Percentiles rank a stretch among this genome's conserved stretches.
phyloP scores from a whole-genome alignment of 2,113 vertebrate species.

The Thryonomys swinderianus region DNA sequence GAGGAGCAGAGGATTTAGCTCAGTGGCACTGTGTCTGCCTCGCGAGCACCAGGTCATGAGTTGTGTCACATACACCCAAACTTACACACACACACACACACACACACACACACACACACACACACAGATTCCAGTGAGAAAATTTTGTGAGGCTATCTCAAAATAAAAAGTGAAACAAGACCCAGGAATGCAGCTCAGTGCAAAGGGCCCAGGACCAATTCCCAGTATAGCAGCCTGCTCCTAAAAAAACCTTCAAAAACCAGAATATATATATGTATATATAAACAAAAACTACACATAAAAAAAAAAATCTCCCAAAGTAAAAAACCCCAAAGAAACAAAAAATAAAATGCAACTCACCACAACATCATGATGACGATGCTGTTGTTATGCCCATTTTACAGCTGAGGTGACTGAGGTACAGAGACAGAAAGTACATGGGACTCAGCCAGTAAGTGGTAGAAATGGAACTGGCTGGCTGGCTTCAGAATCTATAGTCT shows the following conservation, averaged over 20 bases:
- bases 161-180: neutral
- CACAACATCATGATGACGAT: neutral
- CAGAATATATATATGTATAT: neutral
- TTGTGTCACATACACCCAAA: too few species aligned
- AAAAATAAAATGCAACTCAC: neutral
- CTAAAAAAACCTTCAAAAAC: neutral
- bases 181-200: neutral
- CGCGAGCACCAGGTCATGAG: too few species aligned
- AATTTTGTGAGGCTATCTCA: neutral
- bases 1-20: neutral
- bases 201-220: neutral
- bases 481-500: constrained; percentile 25
- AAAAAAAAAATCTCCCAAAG: neutral
- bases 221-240: neutral
- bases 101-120: too few species aligned
- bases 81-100: too few species aligned
- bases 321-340: neutral
- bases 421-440: neutral
- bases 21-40: too few species aligned
- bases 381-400: neutral
- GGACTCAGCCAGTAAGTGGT: neutral
- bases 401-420: neutral
- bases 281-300: neutral
- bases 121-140: neutral
- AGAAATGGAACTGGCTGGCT: neutral